These are phyloP conservation scores for Limnephilus rhombicus DNA, from an alignment of 2,888 invertebrate species.

Conservation along the genomic window DNA sequence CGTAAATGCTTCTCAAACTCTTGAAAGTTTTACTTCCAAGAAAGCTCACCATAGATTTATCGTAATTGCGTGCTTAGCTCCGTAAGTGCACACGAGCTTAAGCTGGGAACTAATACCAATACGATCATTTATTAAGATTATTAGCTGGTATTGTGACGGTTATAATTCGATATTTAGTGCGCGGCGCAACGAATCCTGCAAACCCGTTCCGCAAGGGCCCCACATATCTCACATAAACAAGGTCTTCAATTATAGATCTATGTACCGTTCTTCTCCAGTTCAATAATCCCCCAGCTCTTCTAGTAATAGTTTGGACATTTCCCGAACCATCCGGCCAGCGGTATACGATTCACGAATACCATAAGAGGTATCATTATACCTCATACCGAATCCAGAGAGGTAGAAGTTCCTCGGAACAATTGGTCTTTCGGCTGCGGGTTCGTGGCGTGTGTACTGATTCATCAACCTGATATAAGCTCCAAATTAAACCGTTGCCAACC, in stretches of 20 bases:
- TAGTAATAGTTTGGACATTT: constrained; percentile 16
- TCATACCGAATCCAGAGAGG: constrained; percentile 39
- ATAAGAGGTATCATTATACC: constrained; percentile 45
- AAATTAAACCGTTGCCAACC: constrained; percentile 56
- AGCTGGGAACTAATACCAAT: background rate
- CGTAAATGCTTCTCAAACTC: background rate
- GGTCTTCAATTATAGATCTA: constrained; percentile 4
- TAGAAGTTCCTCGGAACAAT: constrained; percentile 53
- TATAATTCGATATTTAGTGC: background rate
- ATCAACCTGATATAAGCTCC: constrained; percentile 57
- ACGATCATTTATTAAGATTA: background rate
- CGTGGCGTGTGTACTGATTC: constrained; percentile 35
- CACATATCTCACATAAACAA: constrained; percentile 32
- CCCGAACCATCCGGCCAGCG: background rate
- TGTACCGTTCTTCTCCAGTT: constrained; percentile 16
- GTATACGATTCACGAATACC: background rate
- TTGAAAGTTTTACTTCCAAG: background rate
- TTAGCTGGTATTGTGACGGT: background rate
- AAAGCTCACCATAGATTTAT: background rate
- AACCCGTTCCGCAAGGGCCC: constrained; percentile 18
- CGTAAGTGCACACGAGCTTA: background rate
- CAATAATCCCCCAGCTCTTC: background rate
- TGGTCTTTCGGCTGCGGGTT: constrained; percentile 37
- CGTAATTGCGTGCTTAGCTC: background rate
- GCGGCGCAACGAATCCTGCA: constrained; percentile 2